Base-by-base conservation (phyloP, 2,888 invertebrate species). In the Cerceris ruficornis region DNA sequence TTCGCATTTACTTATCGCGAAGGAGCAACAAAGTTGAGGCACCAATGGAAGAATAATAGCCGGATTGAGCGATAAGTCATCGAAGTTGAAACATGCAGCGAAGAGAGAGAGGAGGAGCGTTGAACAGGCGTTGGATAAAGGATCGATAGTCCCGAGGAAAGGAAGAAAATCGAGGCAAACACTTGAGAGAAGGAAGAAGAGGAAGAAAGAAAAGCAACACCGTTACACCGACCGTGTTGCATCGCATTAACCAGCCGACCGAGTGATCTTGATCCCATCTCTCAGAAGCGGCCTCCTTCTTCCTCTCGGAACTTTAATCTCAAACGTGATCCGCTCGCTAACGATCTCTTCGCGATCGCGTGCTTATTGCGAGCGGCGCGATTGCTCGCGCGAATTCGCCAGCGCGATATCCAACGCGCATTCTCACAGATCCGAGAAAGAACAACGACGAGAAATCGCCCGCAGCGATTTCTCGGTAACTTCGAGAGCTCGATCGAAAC, bases 181-280 rank as follows among this genome's bases (percentile, higher is more conserved):
- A 4, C 4, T 28, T 1, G 2, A 28, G 28, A 28, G 28, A 28
- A 28, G 28, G 28, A 28, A 28, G 28, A 28, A 66, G 15, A 55
- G 17, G 15, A 14, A 61, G 42, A 50, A 75, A 54, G 75, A 71
- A 50, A 65, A 41, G 46, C 68, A 57, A 72, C 61, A 69, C 89
- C 89, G 89, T 89, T 89, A 90, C 75, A 69, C 81, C 82, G 83
- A 82, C 85, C 88, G 84, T 79, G 86, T 87, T 89, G 90, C 90
- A 90, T 91, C 87, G 89, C 89, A 90, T 91, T 91, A 91, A 90
- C 90, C 91, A 90, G 87, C 84, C 90, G 90, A 91, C 91, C 90
- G 89, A 91, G 87, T 91, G 90, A 91, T 90, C 90, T 88, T 90
- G 90, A 91, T 90, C 88, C 85, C 85, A 84, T 86, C 87, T 87